These are phyloP conservation scores for Drosophila prosaltans DNA, from an alignment of 1,140 invertebrate species.

Conservation along the genomic window DNA sequence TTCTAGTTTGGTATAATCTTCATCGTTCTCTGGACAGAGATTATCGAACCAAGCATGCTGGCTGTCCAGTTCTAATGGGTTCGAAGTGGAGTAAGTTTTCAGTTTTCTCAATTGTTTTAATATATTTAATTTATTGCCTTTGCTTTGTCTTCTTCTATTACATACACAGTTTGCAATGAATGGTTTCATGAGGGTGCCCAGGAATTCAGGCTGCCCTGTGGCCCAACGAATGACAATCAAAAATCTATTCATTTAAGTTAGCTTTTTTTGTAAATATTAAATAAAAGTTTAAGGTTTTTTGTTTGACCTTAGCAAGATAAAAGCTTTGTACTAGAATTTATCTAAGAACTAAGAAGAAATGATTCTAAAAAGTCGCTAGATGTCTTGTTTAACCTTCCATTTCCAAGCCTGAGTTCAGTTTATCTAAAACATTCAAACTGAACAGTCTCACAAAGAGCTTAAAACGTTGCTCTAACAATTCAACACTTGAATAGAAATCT, in stretches of 20 bases:
- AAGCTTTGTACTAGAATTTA: neutral
- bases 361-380: constrained; percentile 11
- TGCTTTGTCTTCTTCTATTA: constrained; percentile 65
- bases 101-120: constrained; percentile 40
- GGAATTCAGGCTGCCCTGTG: constrained; percentile 92
- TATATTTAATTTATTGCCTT: constrained; percentile 86
- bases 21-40: constrained; percentile 95
- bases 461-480: neutral
- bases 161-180: constrained; percentile 91
- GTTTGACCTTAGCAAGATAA: neutral
- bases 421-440: constrained; percentile 26
- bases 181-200: constrained; percentile 96
- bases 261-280: neutral
- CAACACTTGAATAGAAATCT: neutral
- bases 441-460: constrained; percentile 29
- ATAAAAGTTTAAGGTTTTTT: neutral
- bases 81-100: constrained; percentile 93
- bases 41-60: constrained; percentile 95
- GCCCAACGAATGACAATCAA: constrained; percentile 72
- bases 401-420: constrained; percentile 45
- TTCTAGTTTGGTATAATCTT: constrained; percentile 98
- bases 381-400: constrained; percentile 15
- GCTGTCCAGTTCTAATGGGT: constrained; percentile 97
- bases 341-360: neutral
- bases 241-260: constrained; percentile 20